Percentiles rank a stretch among this genome's conserved stretches.
These are phyloP conservation scores for Microtus montanus DNA, from an alignment of 2,113 vertebrate species.

Conservation along the genomic window DNA sequence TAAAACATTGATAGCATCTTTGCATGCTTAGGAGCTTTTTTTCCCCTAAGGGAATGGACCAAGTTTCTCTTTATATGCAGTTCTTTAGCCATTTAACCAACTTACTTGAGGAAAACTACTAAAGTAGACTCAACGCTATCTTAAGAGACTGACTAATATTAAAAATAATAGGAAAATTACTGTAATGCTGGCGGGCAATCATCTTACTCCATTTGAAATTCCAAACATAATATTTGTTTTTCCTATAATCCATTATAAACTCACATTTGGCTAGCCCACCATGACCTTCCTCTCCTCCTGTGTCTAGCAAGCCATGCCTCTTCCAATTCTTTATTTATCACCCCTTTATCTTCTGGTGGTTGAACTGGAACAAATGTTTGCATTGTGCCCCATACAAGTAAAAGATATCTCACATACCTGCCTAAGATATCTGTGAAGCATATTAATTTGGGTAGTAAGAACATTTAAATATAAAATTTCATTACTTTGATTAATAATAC, in stretches of 20 bases:
- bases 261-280: background rate
- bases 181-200: constrained; percentile 8
- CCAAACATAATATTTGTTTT: constrained; percentile 57
- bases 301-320: background rate
- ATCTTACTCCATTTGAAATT: constrained; percentile 17
- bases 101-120: constrained; percentile 33
- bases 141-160: constrained; percentile 30
- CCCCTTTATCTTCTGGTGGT: background rate
- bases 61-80: background rate
- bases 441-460: background rate
- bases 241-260: background rate
- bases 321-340: background rate
- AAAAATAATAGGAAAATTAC: constrained; percentile 34
- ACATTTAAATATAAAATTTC: constrained; percentile 23
- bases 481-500: background rate
- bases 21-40: background rate
- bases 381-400: background rate
- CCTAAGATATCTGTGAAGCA: background rate
- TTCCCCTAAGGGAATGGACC: constrained; percentile 7
- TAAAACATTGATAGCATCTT: background rate
- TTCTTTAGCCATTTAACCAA: constrained; percentile 22
- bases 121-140: constrained; percentile 24
- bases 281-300: background rate
- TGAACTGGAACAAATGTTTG: background rate
- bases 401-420: background rate